Conservation (phyloP, 2,888 invertebrate genomes). For the Tenthredo notha region DNA sequence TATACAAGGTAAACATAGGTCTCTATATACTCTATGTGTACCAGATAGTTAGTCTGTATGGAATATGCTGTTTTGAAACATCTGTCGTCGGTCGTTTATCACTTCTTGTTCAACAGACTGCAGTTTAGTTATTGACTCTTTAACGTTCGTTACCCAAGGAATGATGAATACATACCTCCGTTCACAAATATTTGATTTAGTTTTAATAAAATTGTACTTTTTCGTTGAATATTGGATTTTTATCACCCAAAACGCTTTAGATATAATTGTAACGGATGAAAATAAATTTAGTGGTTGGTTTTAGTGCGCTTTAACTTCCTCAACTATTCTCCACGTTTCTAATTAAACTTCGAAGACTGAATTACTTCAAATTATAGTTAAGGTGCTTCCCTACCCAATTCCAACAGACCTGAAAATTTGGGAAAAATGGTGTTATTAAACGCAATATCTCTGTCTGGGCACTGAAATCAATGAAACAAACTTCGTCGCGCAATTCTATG, state of each 20-base stretch:
- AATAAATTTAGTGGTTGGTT: slow-evolving; percentile 1
- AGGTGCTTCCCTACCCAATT: too few relatives aligned
- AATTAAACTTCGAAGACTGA: neutral
- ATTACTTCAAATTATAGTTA: slow-evolving; percentile 10
- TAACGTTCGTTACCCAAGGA: neutral
- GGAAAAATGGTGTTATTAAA: too few relatives aligned
- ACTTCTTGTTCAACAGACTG: neutral
- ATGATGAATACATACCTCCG: neutral
- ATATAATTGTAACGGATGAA: neutral
- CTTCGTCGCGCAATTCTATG: too few relatives aligned
- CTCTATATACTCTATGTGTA: neutral
- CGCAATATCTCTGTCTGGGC: too few relatives aligned
- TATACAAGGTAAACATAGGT: neutral
- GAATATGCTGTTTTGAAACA: slow-evolving; percentile 31
- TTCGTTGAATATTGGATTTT: too few relatives aligned
- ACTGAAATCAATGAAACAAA: too few relatives aligned
- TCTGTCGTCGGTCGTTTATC: slow-evolving; percentile 35
- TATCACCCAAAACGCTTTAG: neutral
- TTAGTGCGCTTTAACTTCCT: neutral
- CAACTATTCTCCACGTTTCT: neutral
- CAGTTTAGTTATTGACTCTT: neutral
- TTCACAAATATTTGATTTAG: neutral
- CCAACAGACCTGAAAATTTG: too few relatives aligned
- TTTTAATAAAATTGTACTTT: neutral
- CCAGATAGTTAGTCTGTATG: slow-evolving; percentile 14